These are phyloP conservation scores for Eriocheir sinensis DNA, from an alignment of 1,140 invertebrate species.

Conservation along the genomic window DNA sequence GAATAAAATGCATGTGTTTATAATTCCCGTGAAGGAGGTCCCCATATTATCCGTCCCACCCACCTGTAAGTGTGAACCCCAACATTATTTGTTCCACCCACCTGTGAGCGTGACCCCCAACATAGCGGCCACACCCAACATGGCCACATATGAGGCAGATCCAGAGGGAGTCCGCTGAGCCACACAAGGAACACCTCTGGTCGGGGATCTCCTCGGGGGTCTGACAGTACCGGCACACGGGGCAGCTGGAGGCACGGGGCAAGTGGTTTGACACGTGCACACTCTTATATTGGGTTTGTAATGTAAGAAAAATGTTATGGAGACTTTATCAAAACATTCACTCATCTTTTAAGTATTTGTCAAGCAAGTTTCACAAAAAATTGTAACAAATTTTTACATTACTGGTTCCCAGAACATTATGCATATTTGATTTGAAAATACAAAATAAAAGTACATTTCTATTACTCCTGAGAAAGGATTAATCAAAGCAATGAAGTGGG, in stretches of 20 bases:
- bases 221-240: constrained; percentile 91
- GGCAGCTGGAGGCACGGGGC: constrained; percentile 83
- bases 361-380: not conserved
- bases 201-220: constrained; percentile 94
- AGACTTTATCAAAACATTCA: not conserved
- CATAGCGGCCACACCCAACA: constrained; percentile 96
- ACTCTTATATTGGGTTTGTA: too few relatives aligned
- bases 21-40: too few relatives aligned
- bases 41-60: too few relatives aligned
- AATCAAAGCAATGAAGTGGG: not conserved
- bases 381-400: too few relatives aligned
- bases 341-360: not conserved
- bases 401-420: not conserved
- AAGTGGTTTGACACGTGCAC: too few relatives aligned
- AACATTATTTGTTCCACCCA: constrained; percentile 79
- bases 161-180: constrained; percentile 93
- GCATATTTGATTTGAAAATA: not conserved
- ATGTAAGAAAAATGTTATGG: not conserved
- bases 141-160: constrained; percentile 99
- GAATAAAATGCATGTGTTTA: too few relatives aligned
- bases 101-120: constrained; percentile 88
- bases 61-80: not conserved
- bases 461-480: not conserved
- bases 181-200: constrained; percentile 93
- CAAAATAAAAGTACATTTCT: not conserved